phyloP scores from a whole-genome alignment of 2,113 vertebrate species.

The Orthochromis malagaraziensis region DNA sequence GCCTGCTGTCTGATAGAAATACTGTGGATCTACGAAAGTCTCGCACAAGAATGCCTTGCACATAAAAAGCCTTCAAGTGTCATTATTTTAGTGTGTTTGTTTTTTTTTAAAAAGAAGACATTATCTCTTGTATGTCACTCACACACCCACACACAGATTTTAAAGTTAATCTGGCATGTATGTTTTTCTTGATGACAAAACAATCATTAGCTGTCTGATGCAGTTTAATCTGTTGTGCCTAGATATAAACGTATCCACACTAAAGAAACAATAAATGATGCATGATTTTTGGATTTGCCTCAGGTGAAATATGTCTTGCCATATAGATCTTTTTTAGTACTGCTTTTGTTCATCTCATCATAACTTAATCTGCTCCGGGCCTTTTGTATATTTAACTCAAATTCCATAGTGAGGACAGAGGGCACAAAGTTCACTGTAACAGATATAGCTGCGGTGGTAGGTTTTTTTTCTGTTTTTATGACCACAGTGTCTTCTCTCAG shows the following conservation, averaged over 20 bases:
- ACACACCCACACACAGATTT: not conserved
- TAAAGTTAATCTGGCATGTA: not conserved
- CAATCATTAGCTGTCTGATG: not conserved
- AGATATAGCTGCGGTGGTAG: not conserved
- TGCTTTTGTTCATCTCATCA: not conserved
- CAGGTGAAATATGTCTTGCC: not conserved
- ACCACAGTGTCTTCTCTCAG: not conserved
- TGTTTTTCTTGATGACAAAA: not conserved
- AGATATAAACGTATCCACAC: not conserved
- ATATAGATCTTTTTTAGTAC: not conserved
- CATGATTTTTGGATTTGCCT: not conserved
- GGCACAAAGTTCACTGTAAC: not conserved
- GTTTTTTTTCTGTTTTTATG: conserved; percentile 12
- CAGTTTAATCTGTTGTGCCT: not conserved
- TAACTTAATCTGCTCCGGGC: not conserved
- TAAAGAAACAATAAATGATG: not conserved
- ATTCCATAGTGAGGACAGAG: not conserved
- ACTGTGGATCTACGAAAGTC: not conserved
- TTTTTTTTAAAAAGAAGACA: not conserved
- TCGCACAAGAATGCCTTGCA: not conserved
- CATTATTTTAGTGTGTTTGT: not conserved
- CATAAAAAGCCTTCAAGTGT: not conserved
- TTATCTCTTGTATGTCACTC: not conserved
- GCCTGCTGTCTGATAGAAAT: not conserved
- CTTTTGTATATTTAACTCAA: not conserved